Conservation (phyloP, 1,140 invertebrate genomes). For the Grapholita molesta region DNA sequence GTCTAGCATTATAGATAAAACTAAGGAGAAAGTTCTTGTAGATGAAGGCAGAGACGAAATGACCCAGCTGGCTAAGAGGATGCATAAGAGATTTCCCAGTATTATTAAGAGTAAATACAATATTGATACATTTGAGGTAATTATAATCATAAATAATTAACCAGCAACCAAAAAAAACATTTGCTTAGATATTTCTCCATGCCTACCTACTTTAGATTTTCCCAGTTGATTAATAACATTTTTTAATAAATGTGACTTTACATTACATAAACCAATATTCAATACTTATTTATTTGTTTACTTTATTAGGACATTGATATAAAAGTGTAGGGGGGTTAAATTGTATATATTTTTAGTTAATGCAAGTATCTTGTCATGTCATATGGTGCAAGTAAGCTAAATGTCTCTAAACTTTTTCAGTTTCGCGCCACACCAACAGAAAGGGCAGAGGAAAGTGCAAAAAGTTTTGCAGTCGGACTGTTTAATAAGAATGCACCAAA, state of each 20-base stretch:
- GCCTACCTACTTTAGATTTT: no score
- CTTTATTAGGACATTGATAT: no score
- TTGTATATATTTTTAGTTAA: no score
- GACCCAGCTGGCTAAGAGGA: conserved; percentile 59
- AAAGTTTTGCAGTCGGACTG: conserved; percentile 84
- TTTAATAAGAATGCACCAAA: conserved; percentile 82
- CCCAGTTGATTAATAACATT: no score
- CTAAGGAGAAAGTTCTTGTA: conserved; percentile 53
- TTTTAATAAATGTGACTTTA: no score
- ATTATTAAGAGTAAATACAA: conserved; percentile 55
- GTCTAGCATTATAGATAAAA: conserved; percentile 39
- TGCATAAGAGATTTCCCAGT: conserved; percentile 62
- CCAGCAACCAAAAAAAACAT: no score
- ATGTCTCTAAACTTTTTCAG: conserved; percentile 64
- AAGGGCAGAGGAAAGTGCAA: conserved; percentile 85
- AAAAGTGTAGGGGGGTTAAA: no score
- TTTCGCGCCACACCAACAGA: conserved; percentile 88
- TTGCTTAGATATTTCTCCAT: no score
- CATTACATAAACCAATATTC: no score
- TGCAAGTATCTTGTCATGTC: no score
- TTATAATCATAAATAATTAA: no score
- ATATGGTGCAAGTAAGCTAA: conserved; percentile 20
- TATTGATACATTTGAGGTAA: conserved; percentile 55
- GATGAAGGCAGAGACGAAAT: conserved; percentile 67
- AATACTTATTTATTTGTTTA: no score